A percentile compares a stretch with the other conserved stretches of the same genome.
phyloP scores from a whole-genome alignment of 1,140 invertebrate species.

The Aradophagus sp. region DNA sequence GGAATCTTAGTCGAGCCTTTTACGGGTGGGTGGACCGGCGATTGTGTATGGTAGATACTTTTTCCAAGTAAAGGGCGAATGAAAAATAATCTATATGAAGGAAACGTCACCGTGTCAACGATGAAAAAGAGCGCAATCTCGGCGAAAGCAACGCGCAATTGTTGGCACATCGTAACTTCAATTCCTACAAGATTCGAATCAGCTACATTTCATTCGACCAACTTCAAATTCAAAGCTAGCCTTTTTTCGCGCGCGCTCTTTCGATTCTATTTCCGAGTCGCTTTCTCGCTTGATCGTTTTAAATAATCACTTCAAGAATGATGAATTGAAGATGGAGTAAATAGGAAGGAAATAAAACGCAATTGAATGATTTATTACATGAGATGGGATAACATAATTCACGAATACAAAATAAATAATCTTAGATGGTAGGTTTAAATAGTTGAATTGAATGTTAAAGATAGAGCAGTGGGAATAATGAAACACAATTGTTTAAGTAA shows the following conservation, averaged over 20 bases:
- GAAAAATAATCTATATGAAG: conserved; percentile 42
- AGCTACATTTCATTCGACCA: conserved; percentile 1
- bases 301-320: too few species aligned
- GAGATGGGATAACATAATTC: too few species aligned
- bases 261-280: background rate
- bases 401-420: too few species aligned
- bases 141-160: conserved; percentile 30
- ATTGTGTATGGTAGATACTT: conserved; percentile 43
- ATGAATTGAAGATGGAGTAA: too few species aligned
- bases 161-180: conserved; percentile 18
- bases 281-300: too few species aligned
- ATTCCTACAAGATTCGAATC: conserved; percentile 17
- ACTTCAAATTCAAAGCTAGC: conserved; percentile 1
- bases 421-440: too few species aligned
- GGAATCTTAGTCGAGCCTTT: conserved; percentile 66
- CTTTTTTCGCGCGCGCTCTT: background rate
- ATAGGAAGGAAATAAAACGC: too few species aligned
- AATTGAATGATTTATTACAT: too few species aligned
- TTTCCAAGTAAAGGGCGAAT: conserved; percentile 34
- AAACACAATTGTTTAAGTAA: too few species aligned
- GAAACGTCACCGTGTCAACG: conserved; percentile 37
- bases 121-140: conserved; percentile 39
- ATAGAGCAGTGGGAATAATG: too few species aligned
- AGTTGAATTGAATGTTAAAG: too few species aligned
- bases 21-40: conserved; percentile 60